Evolutionary conservation across 2,888 invertebrate species (phyloP).

Genomic region (Helicoverpa assulta): DNA sequence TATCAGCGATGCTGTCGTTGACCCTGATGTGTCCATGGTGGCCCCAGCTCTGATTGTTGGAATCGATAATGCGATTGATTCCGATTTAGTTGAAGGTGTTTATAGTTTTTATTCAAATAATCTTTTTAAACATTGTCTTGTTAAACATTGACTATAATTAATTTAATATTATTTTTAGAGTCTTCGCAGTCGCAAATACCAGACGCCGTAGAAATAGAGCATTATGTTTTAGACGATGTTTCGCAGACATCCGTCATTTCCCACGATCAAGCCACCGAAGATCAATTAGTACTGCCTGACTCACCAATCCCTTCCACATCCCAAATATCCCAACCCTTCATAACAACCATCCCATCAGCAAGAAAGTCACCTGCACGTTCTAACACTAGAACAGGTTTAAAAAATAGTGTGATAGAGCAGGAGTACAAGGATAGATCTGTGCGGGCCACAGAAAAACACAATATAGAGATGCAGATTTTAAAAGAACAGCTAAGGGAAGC

Average conservation of each 20-base stretch:
- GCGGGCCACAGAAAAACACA: conserved; percentile 19
- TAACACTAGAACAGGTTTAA: neutral
- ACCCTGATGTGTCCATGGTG: conserved; percentile 10
- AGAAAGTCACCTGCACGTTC: conserved; percentile 1
- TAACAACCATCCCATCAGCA: conserved; percentile 1
- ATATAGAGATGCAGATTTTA: conserved; percentile 23
- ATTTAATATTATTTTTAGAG: conserved; percentile 8
- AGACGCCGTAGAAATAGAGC: neutral
- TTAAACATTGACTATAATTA: conserved; percentile 10
- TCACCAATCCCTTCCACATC: conserved; percentile 10
- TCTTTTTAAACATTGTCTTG: neutral
- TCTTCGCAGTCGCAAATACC: neutral
- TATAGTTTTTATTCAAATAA: conserved; percentile 1
- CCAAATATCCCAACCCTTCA: conserved; percentile 11
- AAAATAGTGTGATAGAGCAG: conserved; percentile 1
- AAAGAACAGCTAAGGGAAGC: conserved; percentile 27
- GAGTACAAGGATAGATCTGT: conserved; percentile 13
- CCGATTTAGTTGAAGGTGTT: conserved; percentile 15
- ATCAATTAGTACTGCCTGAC: too few relatives aligned
- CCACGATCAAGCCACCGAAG: neutral
- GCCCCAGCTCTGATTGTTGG: conserved; percentile 17
- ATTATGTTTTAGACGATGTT: neutral
- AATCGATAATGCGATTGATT: conserved; percentile 22
- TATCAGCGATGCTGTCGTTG: too few relatives aligned
- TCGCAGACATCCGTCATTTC: neutral